These are phyloP conservation scores for Apamea monoglypha DNA, from an alignment of 2,888 invertebrate species.

Conservation along the genomic window DNA sequence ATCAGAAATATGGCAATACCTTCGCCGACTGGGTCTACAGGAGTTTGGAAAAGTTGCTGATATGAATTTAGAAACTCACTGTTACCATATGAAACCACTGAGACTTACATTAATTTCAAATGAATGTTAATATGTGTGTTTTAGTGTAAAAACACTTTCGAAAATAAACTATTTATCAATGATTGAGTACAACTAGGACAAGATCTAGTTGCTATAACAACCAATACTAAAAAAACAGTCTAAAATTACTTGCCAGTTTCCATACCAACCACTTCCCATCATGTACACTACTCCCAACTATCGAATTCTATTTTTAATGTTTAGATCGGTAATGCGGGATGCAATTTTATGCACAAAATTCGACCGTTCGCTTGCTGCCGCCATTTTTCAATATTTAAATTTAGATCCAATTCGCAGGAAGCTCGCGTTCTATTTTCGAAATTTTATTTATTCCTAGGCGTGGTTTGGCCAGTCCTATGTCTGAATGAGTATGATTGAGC, in stretches of 20 bases:
- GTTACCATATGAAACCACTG: neutral
- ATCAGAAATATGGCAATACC: neutral
- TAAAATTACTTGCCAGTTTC: neutral
- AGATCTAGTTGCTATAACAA: neutral
- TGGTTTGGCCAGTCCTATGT: conserved; percentile 78
- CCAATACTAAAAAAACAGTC: neutral
- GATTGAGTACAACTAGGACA: neutral
- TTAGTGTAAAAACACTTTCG: no score
- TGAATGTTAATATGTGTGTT: no score
- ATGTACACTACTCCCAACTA: conserved; percentile 76
- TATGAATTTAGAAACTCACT: no score
- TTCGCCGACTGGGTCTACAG: no score
- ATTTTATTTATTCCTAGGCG: conserved; percentile 88
- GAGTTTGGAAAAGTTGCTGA: neutral
- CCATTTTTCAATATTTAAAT: conserved; percentile 86
- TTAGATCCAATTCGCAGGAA: conserved; percentile 86
- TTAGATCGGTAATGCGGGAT: conserved; percentile 88
- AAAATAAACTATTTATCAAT: neutral
- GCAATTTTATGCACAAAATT: conserved; percentile 90
- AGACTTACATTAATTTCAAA: neutral
- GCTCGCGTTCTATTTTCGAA: conserved; percentile 83
- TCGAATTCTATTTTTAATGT: conserved; percentile 89
- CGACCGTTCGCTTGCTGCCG: conserved; percentile 77
- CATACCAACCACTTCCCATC: neutral
- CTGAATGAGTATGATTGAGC: conserved; percentile 65